Evolutionary conservation across 2,888 invertebrate genomes (phyloP).

Genomic region (Athrips mouffetella): DNA sequence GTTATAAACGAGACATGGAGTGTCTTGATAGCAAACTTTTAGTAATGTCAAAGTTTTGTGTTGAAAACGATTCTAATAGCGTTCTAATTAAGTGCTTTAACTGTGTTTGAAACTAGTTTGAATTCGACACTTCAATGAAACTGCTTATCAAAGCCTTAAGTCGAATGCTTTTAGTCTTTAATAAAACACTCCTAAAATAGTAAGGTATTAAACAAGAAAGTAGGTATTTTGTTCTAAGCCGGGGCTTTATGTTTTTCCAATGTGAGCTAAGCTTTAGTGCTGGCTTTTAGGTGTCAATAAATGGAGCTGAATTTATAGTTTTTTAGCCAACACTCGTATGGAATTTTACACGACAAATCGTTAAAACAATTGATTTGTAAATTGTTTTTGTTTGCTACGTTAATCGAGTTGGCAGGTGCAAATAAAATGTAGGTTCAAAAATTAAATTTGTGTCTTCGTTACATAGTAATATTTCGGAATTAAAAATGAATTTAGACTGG

Average conservation of each 20-base stretch:
- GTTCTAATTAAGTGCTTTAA: neutral
- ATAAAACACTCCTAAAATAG: too few species aligned
- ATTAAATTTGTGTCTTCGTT: neutral
- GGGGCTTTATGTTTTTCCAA: conserved; percentile 4
- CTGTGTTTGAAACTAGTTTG: too few species aligned
- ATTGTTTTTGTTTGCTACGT: neutral
- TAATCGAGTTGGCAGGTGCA: neutral
- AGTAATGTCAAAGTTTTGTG: too few species aligned
- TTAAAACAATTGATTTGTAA: neutral
- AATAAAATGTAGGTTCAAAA: conserved; percentile 1
- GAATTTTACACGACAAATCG: neutral
- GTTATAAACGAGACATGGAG: neutral
- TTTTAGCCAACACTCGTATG: neutral
- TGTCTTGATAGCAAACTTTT: too few species aligned
- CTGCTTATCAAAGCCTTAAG: too few species aligned
- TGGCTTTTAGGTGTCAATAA: conserved; percentile 63
- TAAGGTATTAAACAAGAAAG: neutral
- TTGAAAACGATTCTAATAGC: too few species aligned
- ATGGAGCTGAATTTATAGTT: conserved; percentile 34
- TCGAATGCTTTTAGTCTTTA: too few species aligned
- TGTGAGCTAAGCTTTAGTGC: conserved; percentile 40
- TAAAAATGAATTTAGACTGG: too few species aligned
- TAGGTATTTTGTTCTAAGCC: conserved; percentile 11
- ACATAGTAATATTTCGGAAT: too few species aligned
- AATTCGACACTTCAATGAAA: too few species aligned